Base-by-base conservation (phyloP, 2,888 invertebrate species). In the Boloria selene region DNA sequence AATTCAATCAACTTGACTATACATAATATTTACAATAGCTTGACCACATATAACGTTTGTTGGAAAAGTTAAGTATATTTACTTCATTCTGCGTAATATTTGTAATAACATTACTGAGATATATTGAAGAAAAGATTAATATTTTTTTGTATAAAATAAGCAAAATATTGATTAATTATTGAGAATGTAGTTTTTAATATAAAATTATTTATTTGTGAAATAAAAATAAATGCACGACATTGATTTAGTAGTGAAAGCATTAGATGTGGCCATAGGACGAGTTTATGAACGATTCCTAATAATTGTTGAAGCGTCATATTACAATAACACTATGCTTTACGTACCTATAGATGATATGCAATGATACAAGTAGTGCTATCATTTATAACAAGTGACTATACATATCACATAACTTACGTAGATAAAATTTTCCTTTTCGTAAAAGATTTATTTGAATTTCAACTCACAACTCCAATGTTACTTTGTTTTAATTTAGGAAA, bases 391-490 rank as follows among this genome's bases (percentile, higher is more conserved):
- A 90, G 90, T 88, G 88, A 84, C 80, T 88, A 88, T 83, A 86
- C 86, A 86, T 90, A 92, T 92, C 91, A 92, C 91, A 92, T 80
- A 87, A 82, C 83, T 91, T 91, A 91, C 90, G 92, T 92, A 90
- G 88, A 86, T 88, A 84, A 84, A 84, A 86, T 81, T 77, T 81
- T 83, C 79, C 78, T 65, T 65, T 58, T 67, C 53, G 58, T 64
- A 83, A 83, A 88, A 87, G 86, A 79, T 82, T 86, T 73, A 80
- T 87, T 86, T 88, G 82, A 86, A 85, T 87, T 86, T 84, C 69
- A 80, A 81, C 81, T 92, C 92, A 91, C 92, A 92, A 92, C 92
- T 86, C 90, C 79, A 84, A 86, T 80, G 86, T 90, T 87, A 81
- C 83, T 78, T 70, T 80, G 78, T 77, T 77, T 79, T 77, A 79